Base-by-base conservation (phyloP, 2,888 invertebrate species). In the Drosophila neotestacea region DNA sequence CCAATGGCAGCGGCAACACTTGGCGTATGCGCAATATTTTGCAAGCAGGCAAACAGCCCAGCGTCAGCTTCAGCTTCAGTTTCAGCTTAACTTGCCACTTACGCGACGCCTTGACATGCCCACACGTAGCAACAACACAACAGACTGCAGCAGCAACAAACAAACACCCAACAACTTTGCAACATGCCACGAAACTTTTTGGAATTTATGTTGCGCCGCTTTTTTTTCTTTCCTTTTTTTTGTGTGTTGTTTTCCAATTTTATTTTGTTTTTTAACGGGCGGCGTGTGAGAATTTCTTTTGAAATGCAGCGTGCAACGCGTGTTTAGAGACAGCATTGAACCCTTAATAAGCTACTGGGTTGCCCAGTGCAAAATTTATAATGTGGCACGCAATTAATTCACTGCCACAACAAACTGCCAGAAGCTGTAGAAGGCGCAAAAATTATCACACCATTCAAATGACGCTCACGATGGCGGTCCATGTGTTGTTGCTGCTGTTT, bases 371-470 rank as follows among this genome's bases (percentile, higher is more conserved):
- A 50, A 50, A 79, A 81, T 86, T 83, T 87, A 87, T 85, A 85
- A 86, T 86, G 84, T 84, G 87, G 81, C 81, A 84, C 79, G 77
- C 87, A 85, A 85, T 85, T 85, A 85, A 84, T 85, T 85, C 84
- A 86, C 79, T 85, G 82, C 81, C 81, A 79, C 58, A 71, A 68
- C 28, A 38, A 38, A 58, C 78, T 80, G 78, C 75, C 85, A 56
- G 16, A 79, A 56, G 47, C 55, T 48, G 61, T 38, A 6, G 44
- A 70, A 83, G 79, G 77, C 70, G 76, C 79, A 84, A 84, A 90
- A 90, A 90, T 90, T 90, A 90, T 90, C 90, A 90, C 90, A 90
- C 89, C 90, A 90, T 90, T 90, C 89, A 90, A 90, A 89, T 89
- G 90, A 90, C 90, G 84, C 87, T 87, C 81, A 90, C 85, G 70